A percentile compares a stretch with the other conserved stretches of the same genome.
These are phyloP conservation scores for Drosophila funebris DNA, from an alignment of 1,140 invertebrate species.

Conservation along the genomic window DNA sequence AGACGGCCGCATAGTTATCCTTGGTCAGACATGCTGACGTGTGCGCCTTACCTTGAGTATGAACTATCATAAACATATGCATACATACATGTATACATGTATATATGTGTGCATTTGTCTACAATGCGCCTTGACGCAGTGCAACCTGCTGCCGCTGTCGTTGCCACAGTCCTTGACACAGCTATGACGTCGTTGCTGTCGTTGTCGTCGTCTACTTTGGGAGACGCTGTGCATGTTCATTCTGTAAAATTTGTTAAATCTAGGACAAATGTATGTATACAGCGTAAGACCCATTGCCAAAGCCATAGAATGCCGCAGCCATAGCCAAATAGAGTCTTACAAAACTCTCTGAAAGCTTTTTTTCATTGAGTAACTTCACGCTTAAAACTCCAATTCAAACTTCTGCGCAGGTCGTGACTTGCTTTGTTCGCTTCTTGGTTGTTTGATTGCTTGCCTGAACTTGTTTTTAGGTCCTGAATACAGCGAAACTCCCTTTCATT, in stretches of 20 bases:
- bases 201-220: slow-evolving; percentile 52
- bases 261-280: slow-evolving; percentile 70
- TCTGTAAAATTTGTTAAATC: slow-evolving; percentile 70
- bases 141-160: slow-evolving; percentile 11
- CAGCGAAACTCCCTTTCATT: slow-evolving; percentile 25
- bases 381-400: slow-evolving; percentile 54
- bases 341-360: slow-evolving; percentile 63
- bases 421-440: slow-evolving; percentile 29
- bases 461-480: slow-evolving; percentile 42
- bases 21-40: slow-evolving; percentile 49
- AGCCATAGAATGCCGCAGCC: background rate
- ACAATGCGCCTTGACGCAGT: slow-evolving; percentile 21
- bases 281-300: slow-evolving; percentile 1
- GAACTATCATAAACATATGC: slow-evolving; percentile 20
- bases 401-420: slow-evolving; percentile 71
- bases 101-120: slow-evolving; percentile 13
- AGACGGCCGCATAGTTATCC: slow-evolving; percentile 23
- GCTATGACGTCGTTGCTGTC: slow-evolving; percentile 51
- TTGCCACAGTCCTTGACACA: slow-evolving; percentile 68
- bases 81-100: slow-evolving; percentile 13
- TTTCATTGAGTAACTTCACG: slow-evolving; percentile 72
- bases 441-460: background rate
- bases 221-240: slow-evolving; percentile 55
- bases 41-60: slow-evolving; percentile 40
- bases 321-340: slow-evolving; percentile 2